Percentiles rank a stretch among this genome's conserved stretches.
Evolutionary conservation across 2,113 vertebrate genomes (phyloP).

Genomic region (Microcebus murinus): DNA sequence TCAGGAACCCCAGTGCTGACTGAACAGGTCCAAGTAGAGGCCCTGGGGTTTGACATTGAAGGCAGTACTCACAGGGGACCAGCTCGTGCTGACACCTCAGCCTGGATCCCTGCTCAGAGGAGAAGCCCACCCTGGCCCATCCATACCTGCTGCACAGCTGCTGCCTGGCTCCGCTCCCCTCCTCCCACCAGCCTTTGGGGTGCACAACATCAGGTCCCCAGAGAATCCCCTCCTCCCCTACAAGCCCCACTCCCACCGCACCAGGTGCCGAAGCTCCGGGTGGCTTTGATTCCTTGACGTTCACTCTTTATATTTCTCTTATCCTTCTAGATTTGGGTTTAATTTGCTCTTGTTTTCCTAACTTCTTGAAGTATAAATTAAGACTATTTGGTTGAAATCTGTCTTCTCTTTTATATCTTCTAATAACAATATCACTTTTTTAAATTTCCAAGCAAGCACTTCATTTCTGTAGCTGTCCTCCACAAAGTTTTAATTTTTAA

Average conservation of each 20-base stretch:
- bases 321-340: background rate
- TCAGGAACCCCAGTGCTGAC: conserved; percentile 81
- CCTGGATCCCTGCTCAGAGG: too few species aligned
- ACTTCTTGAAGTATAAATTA: background rate
- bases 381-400: background rate
- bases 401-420: background rate
- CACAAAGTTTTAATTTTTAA: background rate
- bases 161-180: too few species aligned
- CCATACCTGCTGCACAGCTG: too few species aligned
- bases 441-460: background rate
- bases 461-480: background rate
- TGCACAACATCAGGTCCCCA: too few species aligned
- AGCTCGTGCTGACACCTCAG: conserved; percentile 86
- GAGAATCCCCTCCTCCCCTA: rapidly evolving
- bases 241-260: too few species aligned
- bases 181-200: too few species aligned
- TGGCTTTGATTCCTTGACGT: background rate
- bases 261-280: background rate
- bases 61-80: conserved; percentile 90
- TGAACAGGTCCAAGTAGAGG: conserved; percentile 76
- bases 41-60: conserved; percentile 87
- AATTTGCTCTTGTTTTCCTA: background rate
- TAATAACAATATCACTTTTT: background rate
- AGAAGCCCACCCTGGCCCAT: background rate
- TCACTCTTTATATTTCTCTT: background rate